These are phyloP conservation scores for Percina caprodes DNA, from an alignment of 2,113 vertebrate genomes.

Conservation along the genomic window DNA sequence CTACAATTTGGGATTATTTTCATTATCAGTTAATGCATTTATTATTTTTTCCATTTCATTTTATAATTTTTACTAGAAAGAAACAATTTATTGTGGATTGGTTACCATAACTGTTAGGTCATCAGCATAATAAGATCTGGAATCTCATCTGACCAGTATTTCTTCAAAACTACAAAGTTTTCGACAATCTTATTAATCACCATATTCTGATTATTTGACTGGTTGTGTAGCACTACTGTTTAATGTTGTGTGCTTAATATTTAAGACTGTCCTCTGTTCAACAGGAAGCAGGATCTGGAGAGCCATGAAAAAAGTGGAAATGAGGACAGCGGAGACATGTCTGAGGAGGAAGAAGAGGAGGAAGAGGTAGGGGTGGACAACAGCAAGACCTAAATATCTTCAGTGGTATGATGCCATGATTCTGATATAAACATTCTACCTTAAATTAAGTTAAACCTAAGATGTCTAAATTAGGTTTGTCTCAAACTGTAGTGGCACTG, in stretches of 20 bases:
- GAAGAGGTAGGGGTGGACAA: conserved; percentile 72
- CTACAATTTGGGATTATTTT: background rate
- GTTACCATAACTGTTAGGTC: background rate
- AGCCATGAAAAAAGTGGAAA: conserved; percentile 90
- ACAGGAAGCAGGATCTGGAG: conserved; percentile 91
- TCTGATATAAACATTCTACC: conserved; percentile 6
- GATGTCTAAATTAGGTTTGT: background rate
- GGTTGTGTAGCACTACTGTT: background rate
- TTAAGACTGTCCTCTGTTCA: background rate
- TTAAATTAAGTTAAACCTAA: background rate
- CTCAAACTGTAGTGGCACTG: background rate
- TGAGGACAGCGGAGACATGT: conserved; percentile 95
- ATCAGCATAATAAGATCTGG: background rate
- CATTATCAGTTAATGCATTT: background rate
- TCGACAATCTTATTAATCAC: background rate
- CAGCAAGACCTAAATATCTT: conserved; percentile 17
- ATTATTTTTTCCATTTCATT: background rate
- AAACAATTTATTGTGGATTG: background rate
- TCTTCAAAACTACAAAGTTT: too few species aligned
- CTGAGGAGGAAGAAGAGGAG: conserved; percentile 89
- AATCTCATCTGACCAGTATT: background rate
- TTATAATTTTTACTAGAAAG: too few species aligned
- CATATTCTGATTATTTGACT: background rate
- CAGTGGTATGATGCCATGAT: conserved; percentile 45
- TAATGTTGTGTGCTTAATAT: background rate